Conservation (phyloP, 2,113 vertebrate species). For the Tragelaphus buxtoni region DNA sequence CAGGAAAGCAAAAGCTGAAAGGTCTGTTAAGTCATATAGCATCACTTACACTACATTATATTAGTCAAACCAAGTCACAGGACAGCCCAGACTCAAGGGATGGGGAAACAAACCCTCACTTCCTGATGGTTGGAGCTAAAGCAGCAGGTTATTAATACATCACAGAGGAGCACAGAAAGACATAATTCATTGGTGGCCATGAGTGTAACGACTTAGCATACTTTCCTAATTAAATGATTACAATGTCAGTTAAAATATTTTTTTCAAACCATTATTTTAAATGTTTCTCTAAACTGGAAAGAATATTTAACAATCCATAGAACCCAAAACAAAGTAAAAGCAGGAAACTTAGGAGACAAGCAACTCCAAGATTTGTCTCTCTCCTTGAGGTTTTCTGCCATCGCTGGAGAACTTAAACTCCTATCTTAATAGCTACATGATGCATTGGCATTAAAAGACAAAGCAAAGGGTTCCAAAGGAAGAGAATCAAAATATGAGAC, state of each 20-base stretch:
- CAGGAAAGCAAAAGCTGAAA: background rate
- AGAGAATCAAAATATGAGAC: background rate
- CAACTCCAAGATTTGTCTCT: background rate
- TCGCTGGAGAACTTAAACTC: background rate
- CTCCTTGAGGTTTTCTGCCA: background rate
- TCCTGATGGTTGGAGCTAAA: background rate
- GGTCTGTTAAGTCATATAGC: background rate
- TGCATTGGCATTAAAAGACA: background rate
- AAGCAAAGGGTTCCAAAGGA: background rate
- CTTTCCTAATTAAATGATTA: background rate
- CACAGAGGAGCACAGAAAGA: background rate
- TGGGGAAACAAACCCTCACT: background rate
- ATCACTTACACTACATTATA: background rate
- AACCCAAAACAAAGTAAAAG: background rate
- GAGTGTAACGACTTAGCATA: background rate
- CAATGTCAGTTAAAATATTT: background rate
- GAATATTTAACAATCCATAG: background rate
- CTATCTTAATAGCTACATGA: background rate
- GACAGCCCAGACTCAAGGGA: background rate
- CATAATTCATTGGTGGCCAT: background rate
- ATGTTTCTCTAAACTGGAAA: background rate
- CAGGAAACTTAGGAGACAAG: background rate
- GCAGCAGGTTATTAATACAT: background rate
- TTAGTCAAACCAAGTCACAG: background rate
- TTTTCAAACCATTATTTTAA: background rate